A percentile compares a stretch with the other conserved stretches of the same genome.
Evolutionary conservation across 2,797 vertebrate genomes (phyloP).

Genomic region (Numenius phaeopus): DNA sequence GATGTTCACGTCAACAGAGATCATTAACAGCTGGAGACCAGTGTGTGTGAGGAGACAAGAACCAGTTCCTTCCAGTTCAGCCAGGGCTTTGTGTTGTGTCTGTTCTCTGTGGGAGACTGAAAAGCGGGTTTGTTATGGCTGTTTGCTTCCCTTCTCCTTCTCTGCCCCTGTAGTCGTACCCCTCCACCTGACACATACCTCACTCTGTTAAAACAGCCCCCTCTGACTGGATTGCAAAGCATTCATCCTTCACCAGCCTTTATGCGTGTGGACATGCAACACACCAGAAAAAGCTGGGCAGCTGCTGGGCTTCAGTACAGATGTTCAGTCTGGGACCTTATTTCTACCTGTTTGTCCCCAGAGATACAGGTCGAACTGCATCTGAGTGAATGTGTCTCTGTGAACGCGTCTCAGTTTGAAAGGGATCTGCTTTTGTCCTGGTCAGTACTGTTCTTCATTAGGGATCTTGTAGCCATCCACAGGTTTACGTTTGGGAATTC

Average conservation of each 20-base stretch:
- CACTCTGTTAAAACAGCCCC: neutral
- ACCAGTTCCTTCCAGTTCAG: conserved; percentile 51
- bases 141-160: neutral
- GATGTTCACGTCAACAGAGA: conserved; percentile 54
- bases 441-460: neutral
- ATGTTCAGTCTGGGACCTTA: neutral
- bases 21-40: conserved; percentile 51
- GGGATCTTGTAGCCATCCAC: neutral
- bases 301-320: neutral
- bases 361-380: neutral
- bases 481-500: neutral
- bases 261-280: neutral
- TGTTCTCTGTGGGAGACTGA: neutral
- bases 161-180: neutral
- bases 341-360: neutral
- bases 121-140: neutral
- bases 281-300: neutral
- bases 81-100: neutral
- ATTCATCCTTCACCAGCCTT: neutral
- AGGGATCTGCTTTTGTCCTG: neutral
- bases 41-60: conserved; percentile 9
- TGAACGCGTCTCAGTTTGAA: neutral
- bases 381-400: neutral
- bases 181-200: neutral
- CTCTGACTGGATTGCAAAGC: neutral